phyloP scores from a whole-genome alignment of 2,797 vertebrate genomes.

The Takifugu rubripes region DNA sequence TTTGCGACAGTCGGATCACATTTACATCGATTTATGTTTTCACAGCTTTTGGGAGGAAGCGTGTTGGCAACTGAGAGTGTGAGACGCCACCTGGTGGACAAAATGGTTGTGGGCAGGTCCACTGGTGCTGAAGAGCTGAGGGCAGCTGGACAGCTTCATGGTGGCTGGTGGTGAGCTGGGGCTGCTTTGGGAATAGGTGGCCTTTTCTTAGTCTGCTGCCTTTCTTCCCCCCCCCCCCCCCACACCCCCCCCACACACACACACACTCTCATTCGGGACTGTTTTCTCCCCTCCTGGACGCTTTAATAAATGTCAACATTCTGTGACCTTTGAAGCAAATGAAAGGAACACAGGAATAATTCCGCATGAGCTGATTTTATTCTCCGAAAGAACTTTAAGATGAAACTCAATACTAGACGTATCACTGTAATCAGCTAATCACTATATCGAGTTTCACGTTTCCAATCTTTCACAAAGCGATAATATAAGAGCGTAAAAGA shows the following conservation, averaged over 20 bases:
- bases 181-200: conserved; percentile 9
- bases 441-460: conserved; percentile 26
- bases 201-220: background rate
- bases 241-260: too few species aligned
- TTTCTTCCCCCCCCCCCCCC: background rate
- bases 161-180: conserved; percentile 33
- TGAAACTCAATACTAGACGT: conserved; percentile 19
- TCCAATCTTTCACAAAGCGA: conserved; percentile 35
- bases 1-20: conserved; percentile 4
- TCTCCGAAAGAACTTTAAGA: conserved; percentile 6
- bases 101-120: conserved; percentile 25
- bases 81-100: conserved; percentile 65
- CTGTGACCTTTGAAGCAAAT: background rate
- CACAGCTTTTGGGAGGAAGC: conserved; percentile 9
- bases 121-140: conserved; percentile 17
- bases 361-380: conserved; percentile 11
- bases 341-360: background rate
- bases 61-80: conserved; percentile 42
- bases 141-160: conserved; percentile 24
- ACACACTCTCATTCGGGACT: background rate
- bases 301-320: background rate
- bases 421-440: conserved; percentile 46
- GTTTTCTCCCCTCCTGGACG: background rate
- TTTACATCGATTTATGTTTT: conserved; percentile 19
- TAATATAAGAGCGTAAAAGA: conserved; percentile 28